Conservation (phyloP, 2,113 vertebrate species). For the Colaptes auratus region DNA sequence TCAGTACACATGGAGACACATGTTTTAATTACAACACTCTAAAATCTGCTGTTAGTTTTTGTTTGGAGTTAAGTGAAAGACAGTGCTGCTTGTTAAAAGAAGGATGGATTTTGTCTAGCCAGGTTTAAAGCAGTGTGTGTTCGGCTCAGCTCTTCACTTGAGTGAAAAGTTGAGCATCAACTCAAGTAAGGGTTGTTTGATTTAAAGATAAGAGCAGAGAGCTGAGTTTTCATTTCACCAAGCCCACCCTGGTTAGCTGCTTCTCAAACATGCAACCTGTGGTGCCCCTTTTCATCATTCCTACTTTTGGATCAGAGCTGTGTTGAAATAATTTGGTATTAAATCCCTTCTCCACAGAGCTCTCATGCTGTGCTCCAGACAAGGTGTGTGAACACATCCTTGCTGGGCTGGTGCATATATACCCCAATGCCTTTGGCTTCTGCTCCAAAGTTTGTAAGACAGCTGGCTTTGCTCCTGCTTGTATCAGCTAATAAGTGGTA, state of each 20-base stretch:
- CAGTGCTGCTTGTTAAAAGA: neutral
- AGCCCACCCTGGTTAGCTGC: neutral
- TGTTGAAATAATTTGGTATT: neutral
- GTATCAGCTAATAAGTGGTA: neutral
- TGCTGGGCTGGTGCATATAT: neutral
- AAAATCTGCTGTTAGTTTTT: neutral
- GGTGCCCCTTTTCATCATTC: neutral
- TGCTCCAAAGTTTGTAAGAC: neutral
- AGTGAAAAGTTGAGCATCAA: neutral
- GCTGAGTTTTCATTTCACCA: neutral
- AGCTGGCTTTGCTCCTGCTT: neutral
- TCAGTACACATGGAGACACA: neutral
- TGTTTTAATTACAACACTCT: neutral
- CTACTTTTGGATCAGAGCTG: neutral
- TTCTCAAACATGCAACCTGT: neutral
- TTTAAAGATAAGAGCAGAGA: neutral
- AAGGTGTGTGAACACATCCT: accelerated
- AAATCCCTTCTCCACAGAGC: neutral
- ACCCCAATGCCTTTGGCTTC: neutral
- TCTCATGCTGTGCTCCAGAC: accelerated
- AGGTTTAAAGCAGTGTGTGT: neutral
- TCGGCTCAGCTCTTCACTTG: neutral
- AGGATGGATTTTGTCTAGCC: neutral
- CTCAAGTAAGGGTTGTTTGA: neutral
- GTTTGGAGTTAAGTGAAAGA: neutral